Evolutionary conservation across 2,888 invertebrate genomes (phyloP), one percentile per base, ranked within the genome.

Genomic region (Fabriciana adippe): DNA sequence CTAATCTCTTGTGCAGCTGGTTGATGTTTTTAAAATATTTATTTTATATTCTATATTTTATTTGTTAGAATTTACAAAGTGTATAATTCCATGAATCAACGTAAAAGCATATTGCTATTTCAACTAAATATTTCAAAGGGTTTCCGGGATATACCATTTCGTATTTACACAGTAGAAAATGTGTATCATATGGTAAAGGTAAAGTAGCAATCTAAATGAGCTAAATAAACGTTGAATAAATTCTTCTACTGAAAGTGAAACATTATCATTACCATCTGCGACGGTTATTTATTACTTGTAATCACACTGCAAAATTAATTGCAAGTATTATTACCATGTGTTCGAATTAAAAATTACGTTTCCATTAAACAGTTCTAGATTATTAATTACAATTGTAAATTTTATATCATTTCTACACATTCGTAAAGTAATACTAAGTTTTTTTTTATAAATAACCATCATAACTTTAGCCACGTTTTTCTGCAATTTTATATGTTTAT

Each of bases 271-370:
- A 62, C 56, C 67, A 65, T 62, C 70, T 70, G 67, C 21, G 55
- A 50, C 67, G 21, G 54, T 64, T 70, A 70, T 70, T 70, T 70
- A 67, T 70, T 57, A 61, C 61, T 67, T 64, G 66, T 64, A 67
- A 67, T 60, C 66, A 60, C 16, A 55, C 26, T 60, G 59, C 61
- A 61, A 61, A 64, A 70, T 70, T 67, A 64, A 67, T 70, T 45
- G 45, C 48, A 55, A 56, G 61, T 66, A 61, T 48, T 41, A 66
- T 60, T 55, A 62, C 61, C 56, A 35, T 54, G 26, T 63, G 31
- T 45, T 51, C 51, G 15, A 55, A 60, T 50, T 54, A 60, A 54
- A 55, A 26, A 53, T 59, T 21, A 18, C 26, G 21, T 60, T 60
- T 50, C 8, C 48, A 50, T 60, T 31, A 59, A 26, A 59, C 8